These are phyloP conservation scores for Drosophila mayaguana DNA, from an alignment of 2,888 invertebrate genomes.

Conservation along the genomic window DNA sequence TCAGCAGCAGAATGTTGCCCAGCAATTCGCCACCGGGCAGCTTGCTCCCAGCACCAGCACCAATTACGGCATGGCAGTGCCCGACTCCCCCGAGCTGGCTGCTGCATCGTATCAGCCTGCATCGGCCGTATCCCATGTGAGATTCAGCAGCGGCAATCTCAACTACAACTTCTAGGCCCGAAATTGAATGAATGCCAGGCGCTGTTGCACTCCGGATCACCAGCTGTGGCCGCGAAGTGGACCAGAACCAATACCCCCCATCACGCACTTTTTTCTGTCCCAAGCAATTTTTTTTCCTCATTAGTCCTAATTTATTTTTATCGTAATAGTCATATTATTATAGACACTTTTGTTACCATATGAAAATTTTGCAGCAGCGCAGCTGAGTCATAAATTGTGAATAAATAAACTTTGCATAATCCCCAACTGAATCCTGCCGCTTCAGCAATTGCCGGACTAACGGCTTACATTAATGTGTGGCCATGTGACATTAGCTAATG, in stretches of 20 bases:
- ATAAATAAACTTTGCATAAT: background rate
- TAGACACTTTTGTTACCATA: constrained; percentile 3
- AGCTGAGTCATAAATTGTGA: constrained; percentile 26
- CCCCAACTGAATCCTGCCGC: background rate
- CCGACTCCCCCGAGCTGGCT: constrained; percentile 58
- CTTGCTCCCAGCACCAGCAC: constrained; percentile 56
- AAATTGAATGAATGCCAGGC: background rate
- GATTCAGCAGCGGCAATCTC: constrained; percentile 84
- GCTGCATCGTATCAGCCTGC: constrained; percentile 85
- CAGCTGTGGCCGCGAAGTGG: background rate
- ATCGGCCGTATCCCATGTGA: constrained; percentile 86
- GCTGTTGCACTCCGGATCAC: background rate
- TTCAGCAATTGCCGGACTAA: background rate
- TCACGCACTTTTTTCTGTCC: constrained; percentile 3
- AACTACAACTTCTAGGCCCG: constrained; percentile 80
- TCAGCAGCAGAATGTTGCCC: constrained; percentile 66
- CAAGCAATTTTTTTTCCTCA: constrained; percentile 5
- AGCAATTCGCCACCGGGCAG: constrained; percentile 65
- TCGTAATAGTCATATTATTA: constrained; percentile 16
- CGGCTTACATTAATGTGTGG: background rate
- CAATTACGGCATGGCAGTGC: constrained; percentile 64
- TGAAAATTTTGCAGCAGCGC: constrained; percentile 28
- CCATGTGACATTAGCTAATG: background rate
- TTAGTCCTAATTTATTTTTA: constrained; percentile 29
- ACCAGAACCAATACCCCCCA: background rate